Base-by-base conservation (phyloP, 2,113 vertebrate species). In the Corydoras sp. region DNA sequence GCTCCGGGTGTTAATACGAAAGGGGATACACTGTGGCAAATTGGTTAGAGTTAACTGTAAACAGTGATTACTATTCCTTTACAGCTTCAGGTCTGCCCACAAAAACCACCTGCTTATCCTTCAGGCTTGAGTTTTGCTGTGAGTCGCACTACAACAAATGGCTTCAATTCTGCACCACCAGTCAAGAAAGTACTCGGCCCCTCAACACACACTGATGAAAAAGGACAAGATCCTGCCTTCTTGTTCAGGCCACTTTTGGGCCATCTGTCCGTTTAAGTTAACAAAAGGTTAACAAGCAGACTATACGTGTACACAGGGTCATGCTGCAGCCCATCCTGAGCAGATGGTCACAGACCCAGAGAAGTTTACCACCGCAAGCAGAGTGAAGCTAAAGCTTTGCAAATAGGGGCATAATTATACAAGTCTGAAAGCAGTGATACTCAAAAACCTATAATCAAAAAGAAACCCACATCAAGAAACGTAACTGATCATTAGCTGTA, bases 271-370 rank as follows among this genome's bases (percentile, higher is more conserved):
- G 59, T 58, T 72, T 71, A 51, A 49, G 32, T 55, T 72, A 75
- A 78, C 65, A 72, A 76, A 79, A 79, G 73, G 73, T 76, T 69
- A 72, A 61, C 77, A 75, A 79, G 74, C 53, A 61, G 60, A 30
- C 56, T 64, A 72, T 75, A 69, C 72, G 73, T 72, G 75, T 76
- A 69, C 69, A 73, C 35, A 56, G 54, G 59, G 55, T 62, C 65
- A 51, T 75, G 70, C 55, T n/a, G 72, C 66, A 69, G 60, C 73
- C 65, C 67, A 32, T 72, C 65, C 65, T 65, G 61, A 79, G 69
- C 73, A 79, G 73, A 79, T 79, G 77, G 69, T 76, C 77, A 69
- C 65, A 72, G 72, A 71, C 73, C 65, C 61, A 43, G 69, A 50
- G 75, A 75, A 75, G 73, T 79, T 73, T 62, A 73, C 73, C 70